Percentiles rank a stretch among this genome's conserved stretches.
phyloP scores from a whole-genome alignment of 2,113 vertebrate genomes.

The Origma solitaria region DNA sequence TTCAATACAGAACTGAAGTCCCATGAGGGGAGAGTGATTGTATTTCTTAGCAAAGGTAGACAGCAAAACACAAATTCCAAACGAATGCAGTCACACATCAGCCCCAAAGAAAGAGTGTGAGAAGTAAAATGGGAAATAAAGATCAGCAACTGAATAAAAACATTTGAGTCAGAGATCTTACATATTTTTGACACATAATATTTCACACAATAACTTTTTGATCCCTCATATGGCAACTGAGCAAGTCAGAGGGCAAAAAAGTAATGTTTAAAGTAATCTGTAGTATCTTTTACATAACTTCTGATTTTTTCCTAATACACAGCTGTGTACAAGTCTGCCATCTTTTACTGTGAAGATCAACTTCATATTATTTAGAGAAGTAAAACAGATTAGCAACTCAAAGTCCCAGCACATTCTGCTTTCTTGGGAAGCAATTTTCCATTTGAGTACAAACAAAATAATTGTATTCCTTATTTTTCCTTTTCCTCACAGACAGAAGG shows the following conservation, averaged over 20 bases:
- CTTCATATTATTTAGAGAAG: not conserved
- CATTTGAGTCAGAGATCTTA: not conserved
- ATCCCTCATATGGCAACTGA: not conserved
- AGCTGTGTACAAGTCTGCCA: not conserved
- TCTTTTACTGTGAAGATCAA: not conserved
- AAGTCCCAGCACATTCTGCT: not conserved
- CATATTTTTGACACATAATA: not conserved
- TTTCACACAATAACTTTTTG: not conserved
- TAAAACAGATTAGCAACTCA: not conserved
- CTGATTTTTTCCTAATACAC: not conserved
- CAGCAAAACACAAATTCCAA: not conserved
- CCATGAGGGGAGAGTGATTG: not conserved
- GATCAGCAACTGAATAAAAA: not conserved
- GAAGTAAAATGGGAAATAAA: not conserved
- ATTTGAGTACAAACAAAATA: not conserved
- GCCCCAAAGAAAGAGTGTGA: not conserved
- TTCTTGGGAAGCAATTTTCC: not conserved
- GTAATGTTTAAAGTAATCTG: not conserved
- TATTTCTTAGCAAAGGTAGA: not conserved
- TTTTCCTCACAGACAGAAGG: not conserved
- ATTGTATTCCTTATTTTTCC: not conserved
- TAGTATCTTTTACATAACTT: not conserved
- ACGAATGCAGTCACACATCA: not conserved
- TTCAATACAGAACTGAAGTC: not conserved
- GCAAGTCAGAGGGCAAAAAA: not conserved